Conservation (phyloP, 2,888 invertebrate genomes). For the Erynnis tages region DNA sequence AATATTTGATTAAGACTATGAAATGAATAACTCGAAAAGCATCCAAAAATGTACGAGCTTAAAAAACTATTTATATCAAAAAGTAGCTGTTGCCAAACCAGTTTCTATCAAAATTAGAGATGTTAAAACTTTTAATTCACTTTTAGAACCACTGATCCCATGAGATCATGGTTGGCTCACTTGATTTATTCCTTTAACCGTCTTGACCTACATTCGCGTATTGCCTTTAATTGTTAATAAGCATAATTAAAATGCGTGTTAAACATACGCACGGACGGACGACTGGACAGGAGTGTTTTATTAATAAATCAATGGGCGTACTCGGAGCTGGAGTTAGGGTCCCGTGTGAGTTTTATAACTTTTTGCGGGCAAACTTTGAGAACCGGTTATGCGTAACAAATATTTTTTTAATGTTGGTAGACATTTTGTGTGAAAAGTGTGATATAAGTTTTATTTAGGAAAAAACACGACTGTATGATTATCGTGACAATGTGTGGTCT, state of each 20-base stretch:
- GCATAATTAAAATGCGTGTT: slow-evolving; percentile 79
- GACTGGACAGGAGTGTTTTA: slow-evolving; percentile 24
- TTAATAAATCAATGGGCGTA: slow-evolving; percentile 26
- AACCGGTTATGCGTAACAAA: not conserved
- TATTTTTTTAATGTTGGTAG: no score
- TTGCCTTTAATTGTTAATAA: slow-evolving; percentile 81
- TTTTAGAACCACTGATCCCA: slow-evolving; percentile 39
- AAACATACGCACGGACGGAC: slow-evolving; percentile 46
- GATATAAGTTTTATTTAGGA: no score
- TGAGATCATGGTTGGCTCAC: slow-evolving; percentile 70
- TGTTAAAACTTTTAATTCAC: no score
- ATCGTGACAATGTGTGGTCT: no score
- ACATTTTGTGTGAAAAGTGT: no score
- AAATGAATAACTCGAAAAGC: no score
- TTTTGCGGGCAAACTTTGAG: not conserved
- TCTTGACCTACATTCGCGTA: slow-evolving; percentile 76
- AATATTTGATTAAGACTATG: no score
- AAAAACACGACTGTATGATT: no score
- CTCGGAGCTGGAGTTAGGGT: slow-evolving; percentile 4
- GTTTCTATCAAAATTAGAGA: no score
- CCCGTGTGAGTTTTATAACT: slow-evolving; percentile 10
- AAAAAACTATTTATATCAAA: no score
- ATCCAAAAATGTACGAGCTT: no score
- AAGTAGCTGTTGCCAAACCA: no score
- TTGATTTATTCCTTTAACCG: slow-evolving; percentile 79